Evolutionary conservation across 2,797 vertebrate species (phyloP), one percentile per base, ranked within the genome.

Genomic region (Chelon auratus): DNA sequence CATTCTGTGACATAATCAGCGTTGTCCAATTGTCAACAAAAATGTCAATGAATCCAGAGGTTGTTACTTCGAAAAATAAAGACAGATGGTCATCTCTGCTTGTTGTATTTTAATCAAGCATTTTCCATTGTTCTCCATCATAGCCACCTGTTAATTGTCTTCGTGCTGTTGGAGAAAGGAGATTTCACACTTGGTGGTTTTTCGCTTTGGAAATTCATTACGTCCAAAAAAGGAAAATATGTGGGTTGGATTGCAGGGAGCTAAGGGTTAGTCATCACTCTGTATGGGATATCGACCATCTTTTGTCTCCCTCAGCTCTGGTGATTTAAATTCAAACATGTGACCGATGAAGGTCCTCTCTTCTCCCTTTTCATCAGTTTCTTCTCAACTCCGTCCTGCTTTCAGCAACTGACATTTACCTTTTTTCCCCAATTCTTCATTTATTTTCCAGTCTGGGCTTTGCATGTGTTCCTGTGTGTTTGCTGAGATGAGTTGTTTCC

Each of bases 131-230:
- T 75, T 30, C 68, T 18, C 36, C 53, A 13, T 6, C 2, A 10
- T 36, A 0, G 45, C 56, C 68, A 74, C 77, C 59, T 81, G 73
- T 47, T 75, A 61, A 68, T 76, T 69, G 66, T 75, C 54, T 69
- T 60, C 36, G 36, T 62, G 55, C 51, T 50, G 62, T 60, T 8
- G 1, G 40, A 72, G 39, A 80, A 66, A 77, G 69, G 11, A 58
- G n/a, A 71, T 81, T 82, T 80, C 53, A 68, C 66, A 69, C 58
- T 72, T 39, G 22, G 43, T 12, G 78, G 45, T 78, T 75, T 22
- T 73, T 76, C 4, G 1, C 45, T 26, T 58, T 15, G n/a, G 18
- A 72, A 75, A 48, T 60, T 56, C 36, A 68, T 76, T 26, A 62
- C 15, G 43, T 70, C n/a, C 15, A 61, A 58, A 67, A 78, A 72